Base-by-base conservation (phyloP, 2,888 invertebrate genomes). In the Chydorus sphaericus region DNA sequence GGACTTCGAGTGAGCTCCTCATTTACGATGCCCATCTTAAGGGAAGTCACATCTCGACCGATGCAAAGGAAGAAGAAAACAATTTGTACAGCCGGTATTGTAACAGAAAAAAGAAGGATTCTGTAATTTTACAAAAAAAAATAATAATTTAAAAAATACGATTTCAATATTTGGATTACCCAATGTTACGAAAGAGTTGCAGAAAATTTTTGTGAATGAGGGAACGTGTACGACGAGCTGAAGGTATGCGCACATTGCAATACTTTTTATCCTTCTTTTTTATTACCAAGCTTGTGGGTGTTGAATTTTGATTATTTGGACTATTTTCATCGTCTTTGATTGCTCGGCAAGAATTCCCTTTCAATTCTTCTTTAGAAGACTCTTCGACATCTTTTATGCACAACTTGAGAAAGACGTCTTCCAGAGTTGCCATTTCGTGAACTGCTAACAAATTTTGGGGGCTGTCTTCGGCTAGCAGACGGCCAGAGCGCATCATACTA, bases 401-500 rank as follows among this genome's bases (percentile, higher is more conserved):
- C 18, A 94, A 74, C 70, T 90, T 89, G 57, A 94, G 76, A 73
- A 94, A 94, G 2, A 93, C 92, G 63, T 91, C 91, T 70, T 94
- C 94, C 6, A 94, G 73, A 14, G 85, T 83, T 60, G 81, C 77
- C 68, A 88, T 88, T 66, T 79, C 81, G 73, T 89, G 89, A 77
- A 85, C 83, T 51, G 83, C 78, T 51, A 94, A 76, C 44, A 93
- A 76, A 20, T 62, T 60, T 62, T 83, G 82, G 0, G 93, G 93
- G 14, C 84, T 85, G 69, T 91, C 86, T 73, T 94, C 93, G 1
- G 93, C 93, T 64, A 94, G 71, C 51, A 94, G 75, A 55, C 85
- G 78, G 0, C 94, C 94, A 67, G 85, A 88, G 60, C 94, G 76
- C 93, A 94, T 94, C 62, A 94, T 73, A 59, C 93, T 93, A 68